Evolutionary conservation across 2,113 vertebrate genomes (phyloP).

Genomic region (Brienomyrus longianalis): DNA sequence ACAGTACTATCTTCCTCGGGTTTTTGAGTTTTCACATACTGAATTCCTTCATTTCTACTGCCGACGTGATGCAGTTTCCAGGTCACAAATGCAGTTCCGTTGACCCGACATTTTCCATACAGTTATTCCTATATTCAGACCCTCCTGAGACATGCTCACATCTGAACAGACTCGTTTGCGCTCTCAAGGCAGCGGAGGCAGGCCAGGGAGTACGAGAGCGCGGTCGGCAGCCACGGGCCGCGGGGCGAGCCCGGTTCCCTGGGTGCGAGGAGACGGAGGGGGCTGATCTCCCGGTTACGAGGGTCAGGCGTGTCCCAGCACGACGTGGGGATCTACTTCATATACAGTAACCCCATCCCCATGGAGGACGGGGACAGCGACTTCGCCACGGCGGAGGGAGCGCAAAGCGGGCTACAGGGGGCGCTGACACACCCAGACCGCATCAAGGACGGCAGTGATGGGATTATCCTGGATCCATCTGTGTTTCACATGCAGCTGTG

Average conservation of each 20-base stretch:
- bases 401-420: not conserved
- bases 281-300: slow-evolving; percentile 47
- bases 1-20: not conserved
- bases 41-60: not conserved
- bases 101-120: not conserved
- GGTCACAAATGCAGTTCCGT: not conserved
- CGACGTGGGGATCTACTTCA: slow-evolving; percentile 62
- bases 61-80: not conserved
- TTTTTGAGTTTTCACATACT: not conserved
- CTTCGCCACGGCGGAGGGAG: not conserved
- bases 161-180: not conserved
- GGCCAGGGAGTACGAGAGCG: slow-evolving; percentile 26
- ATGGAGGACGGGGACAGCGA: slow-evolving; percentile 35
- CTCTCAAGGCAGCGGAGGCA: slow-evolving; percentile 26
- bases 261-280: slow-evolving; percentile 48
- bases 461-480: slow-evolving; percentile 51
- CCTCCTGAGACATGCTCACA: not conserved
- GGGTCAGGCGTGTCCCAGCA: slow-evolving; percentile 39
- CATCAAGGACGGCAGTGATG: slow-evolving; percentile 37
- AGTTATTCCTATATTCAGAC: not conserved
- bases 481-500: slow-evolving; percentile 65
- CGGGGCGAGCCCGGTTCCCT: slow-evolving; percentile 38
- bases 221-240: slow-evolving; percentile 17
- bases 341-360: slow-evolving; percentile 62
- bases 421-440: slow-evolving; percentile 30